Evolutionary conservation across 2,113 vertebrate genomes (phyloP).

Genomic region (Protomyctophum bolini): DNA sequence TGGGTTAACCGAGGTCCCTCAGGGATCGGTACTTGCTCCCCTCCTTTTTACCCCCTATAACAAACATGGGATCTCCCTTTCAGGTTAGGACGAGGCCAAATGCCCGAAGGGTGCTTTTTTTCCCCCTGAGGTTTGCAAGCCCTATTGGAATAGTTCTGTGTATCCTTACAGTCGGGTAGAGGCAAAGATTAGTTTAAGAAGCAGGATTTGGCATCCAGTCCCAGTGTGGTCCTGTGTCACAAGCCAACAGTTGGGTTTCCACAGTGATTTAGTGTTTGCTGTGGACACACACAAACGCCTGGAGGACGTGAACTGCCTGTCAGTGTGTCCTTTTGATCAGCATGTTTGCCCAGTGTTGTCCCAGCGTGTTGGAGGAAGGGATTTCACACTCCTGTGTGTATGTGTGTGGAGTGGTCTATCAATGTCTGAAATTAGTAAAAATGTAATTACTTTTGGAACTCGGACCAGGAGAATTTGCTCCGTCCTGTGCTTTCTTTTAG

Average conservation of each 20-base stretch:
- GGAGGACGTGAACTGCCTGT: slow-evolving; percentile 47
- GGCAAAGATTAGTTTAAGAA: slow-evolving; percentile 8
- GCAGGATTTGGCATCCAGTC: slow-evolving; percentile 17
- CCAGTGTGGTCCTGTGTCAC: slow-evolving; percentile 27
- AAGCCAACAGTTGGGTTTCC: slow-evolving; percentile 43
- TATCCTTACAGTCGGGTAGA: slow-evolving; percentile 3
- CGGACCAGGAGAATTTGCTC: background rate
- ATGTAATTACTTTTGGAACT: background rate
- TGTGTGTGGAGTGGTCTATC: slow-evolving; percentile 28
- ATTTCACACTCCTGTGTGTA: background rate
- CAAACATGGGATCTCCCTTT: too few species aligned
- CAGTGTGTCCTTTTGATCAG: slow-evolving; percentile 32
- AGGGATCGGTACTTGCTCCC: too few species aligned
- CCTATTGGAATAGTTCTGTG: too few species aligned
- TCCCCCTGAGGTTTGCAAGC: too few species aligned
- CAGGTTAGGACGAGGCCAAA: too few species aligned
- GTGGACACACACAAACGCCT: slow-evolving; percentile 58
- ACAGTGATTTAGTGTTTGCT: slow-evolving; percentile 56
- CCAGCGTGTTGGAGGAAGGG: background rate
- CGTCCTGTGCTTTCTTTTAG: background rate
- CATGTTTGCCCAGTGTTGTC: slow-evolving; percentile 9
- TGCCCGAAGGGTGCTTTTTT: too few species aligned
- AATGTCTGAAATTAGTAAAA: slow-evolving; percentile 7
- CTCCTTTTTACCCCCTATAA: too few species aligned
- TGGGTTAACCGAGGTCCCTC: too few species aligned